Base-by-base conservation (phyloP, 1,140 invertebrate species). In the Thaumetopoea pityocampa region DNA sequence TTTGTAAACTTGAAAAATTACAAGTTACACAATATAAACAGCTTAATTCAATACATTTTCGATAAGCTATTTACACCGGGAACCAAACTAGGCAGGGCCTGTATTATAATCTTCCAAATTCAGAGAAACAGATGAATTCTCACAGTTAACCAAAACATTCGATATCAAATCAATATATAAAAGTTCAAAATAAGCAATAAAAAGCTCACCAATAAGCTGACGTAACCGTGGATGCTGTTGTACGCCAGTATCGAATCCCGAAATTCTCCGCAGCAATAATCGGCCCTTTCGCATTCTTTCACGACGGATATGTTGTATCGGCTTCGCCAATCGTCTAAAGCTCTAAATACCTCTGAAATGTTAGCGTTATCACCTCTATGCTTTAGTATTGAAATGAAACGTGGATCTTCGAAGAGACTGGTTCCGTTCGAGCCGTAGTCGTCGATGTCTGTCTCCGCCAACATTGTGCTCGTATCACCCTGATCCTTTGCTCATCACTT, bases 181-280 rank as follows among this genome's bases (percentile, higher is more conserved):
- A n/a, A n/a, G n/a, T 14, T 11, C 11, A 22, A 24, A 36, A 16
- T 0, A 15, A 5, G 4, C 15, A 26, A 36, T 4, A 28, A 27
- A 10, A 26, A 9, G 53, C 79, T 76, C 45, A 83, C 79, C 66
- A 83, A 52, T 24, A 81, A 53, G 41, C 76, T 83, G 29, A 83
- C 71, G 33, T 83, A 83, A 57, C 70, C 79, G 30, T 83, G 79
- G 18, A 81, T 65, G 44, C 57, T 68, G 33, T 83, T 83, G 37
- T 83, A 83, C 0, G 65, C 74, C 4, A 79, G 47, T n/a, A 83
- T 48, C 19, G 79, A 50, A 35, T 81, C 71, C 10, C 70, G 36
- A 20, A 73, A 70, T 35, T 79, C 67, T 3, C 79, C 76, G 2
- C 65, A 63, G 34, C 79, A 83, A 49, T 83, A 80, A 30, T 76